Percentiles rank a stretch among this genome's conserved stretches.
Conservation (phyloP, 1,140 invertebrate species). For the Sarcophaga peregrina region DNA sequence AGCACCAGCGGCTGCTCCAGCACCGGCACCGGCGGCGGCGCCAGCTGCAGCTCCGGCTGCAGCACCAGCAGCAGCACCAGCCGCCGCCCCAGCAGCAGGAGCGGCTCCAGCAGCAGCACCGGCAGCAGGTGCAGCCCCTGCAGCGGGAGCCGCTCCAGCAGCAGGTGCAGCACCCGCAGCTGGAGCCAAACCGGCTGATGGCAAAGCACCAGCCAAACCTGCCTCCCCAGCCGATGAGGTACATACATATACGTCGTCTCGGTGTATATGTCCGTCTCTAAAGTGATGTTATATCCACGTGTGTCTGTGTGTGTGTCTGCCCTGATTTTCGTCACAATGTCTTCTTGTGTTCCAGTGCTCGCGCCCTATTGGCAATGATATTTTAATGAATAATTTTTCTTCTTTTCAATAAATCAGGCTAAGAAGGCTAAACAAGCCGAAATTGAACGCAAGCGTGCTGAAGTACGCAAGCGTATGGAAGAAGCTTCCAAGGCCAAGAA, state of each 20-base stretch:
- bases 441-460: constrained; percentile 88
- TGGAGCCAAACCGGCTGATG: constrained; percentile 6
- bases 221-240: constrained; percentile 39
- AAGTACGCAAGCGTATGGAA: constrained; percentile 94
- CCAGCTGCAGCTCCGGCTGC: constrained; percentile 49
- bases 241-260: not conserved
- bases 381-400: not conserved
- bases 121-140: constrained; percentile 33
- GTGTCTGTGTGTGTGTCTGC: not conserved
- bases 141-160: constrained; percentile 9
- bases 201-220: constrained; percentile 11
- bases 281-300: constrained; percentile 48
- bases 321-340: constrained; percentile 41
- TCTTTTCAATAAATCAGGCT: constrained; percentile 71
- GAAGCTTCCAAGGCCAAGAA: constrained; percentile 95
- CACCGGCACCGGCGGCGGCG: constrained; percentile 50
- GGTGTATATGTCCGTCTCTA: too few relatives aligned
- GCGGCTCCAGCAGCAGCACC: constrained; percentile 34
- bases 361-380: not conserved
- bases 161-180: constrained; percentile 31
- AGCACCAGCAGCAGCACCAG: constrained; percentile 50
- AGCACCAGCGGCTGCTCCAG: constrained; percentile 43
- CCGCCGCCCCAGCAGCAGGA: constrained; percentile 46
- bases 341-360: constrained; percentile 32
- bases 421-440: constrained; percentile 94